A percentile compares a stretch with the other conserved stretches of the same genome.
These are phyloP conservation scores for Oryzias melastigma DNA, from an alignment of 2,113 vertebrate genomes.

Conservation along the genomic window DNA sequence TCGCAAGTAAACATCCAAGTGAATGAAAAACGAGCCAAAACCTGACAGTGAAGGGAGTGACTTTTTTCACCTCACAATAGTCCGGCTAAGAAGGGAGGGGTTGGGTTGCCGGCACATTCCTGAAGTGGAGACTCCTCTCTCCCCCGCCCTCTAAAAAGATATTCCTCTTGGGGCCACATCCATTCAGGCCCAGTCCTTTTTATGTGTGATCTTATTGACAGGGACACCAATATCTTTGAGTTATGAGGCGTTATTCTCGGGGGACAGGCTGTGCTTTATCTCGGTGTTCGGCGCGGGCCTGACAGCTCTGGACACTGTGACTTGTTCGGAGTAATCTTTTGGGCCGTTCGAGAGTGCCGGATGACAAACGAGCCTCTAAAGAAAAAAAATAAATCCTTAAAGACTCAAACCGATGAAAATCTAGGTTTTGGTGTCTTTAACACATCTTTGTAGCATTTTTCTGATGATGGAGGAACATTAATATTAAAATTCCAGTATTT, in stretches of 20 bases:
- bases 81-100: neutral
- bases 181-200: constrained; percentile 58
- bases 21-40: constrained; percentile 48
- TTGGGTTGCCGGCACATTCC: constrained; percentile 48
- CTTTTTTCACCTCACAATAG: constrained; percentile 66
- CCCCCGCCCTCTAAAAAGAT: constrained; percentile 57
- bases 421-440: too few species aligned
- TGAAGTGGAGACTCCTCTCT: constrained; percentile 35
- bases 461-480: too few species aligned
- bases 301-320: constrained; percentile 55
- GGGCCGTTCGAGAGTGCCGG: constrained; percentile 55
- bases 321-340: constrained; percentile 57
- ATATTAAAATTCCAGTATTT: too few species aligned
- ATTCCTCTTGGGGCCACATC: constrained; percentile 56
- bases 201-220: constrained; percentile 66
- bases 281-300: constrained; percentile 51
- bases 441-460: too few species aligned
- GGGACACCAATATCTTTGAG: constrained; percentile 63
- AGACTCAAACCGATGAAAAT: too few species aligned
- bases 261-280: constrained; percentile 44
- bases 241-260: constrained; percentile 58
- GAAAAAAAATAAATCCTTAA: constrained; percentile 19
- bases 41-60: constrained; percentile 45
- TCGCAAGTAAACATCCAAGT: neutral
- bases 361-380: constrained; percentile 66